Base-by-base conservation (phyloP, 2,797 vertebrate species). In the Ataeniobius toweri region DNA sequence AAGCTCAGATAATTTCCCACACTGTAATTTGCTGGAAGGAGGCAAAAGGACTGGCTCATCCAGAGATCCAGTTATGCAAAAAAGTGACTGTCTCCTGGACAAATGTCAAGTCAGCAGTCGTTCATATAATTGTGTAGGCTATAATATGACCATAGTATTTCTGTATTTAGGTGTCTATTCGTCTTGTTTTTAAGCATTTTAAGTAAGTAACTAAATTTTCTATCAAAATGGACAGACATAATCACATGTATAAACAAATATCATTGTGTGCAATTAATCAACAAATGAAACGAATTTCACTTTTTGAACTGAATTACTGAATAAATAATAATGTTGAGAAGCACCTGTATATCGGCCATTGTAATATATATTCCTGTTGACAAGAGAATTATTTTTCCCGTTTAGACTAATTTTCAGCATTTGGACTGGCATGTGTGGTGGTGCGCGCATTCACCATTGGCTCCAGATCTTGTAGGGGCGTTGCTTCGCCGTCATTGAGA, bases 371-470 rank as follows among this genome's bases (percentile, higher is more conserved):
- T 67, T 12, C 63, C 63, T 24, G 31, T 9, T 41, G 63, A 67
- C 41, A 20, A 67, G 22, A 16, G 20, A 14, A 22, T 3, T 5
- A 53, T 13, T 68, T 68, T 0, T 2, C 5, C 5, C 2, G 9
- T 31, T 67, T 31, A 51, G 50, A 55, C 20, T 56, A 53, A 26
- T 39, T 75, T 56, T 53, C 24, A 82, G 77, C 83, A 8, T 50
- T 77, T 28, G 0, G 74, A 76, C 81, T 73, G 81, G 83, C 87
- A 79, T 88, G 83, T 78, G 85, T 84, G 85, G 85, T 83, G 88
- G 16, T 82, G 67, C 78, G 73, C 81, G 76, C 79, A 53, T 86
- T 90, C 87, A 31, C 89, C 83, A 96, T 96, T 96, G 95, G 95
- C 90, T 91, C 72, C 0, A 78, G 28, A 56, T 81, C 68, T 75